Conservation (phyloP, 2,797 vertebrate species). For the Enteromius radiatus region DNA sequence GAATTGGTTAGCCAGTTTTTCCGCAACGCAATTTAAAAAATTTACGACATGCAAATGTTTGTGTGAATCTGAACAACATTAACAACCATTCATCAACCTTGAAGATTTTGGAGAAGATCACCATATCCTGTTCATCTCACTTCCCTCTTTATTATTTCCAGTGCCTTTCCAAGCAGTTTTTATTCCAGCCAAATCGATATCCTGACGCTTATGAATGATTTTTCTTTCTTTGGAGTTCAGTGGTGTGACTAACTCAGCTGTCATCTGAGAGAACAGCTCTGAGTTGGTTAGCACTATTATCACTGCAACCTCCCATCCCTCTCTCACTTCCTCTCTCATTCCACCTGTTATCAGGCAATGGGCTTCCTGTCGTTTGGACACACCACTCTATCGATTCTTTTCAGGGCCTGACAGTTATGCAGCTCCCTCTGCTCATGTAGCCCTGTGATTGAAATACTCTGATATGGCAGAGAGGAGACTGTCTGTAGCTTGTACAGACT, state of each 20-base stretch:
- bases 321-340: conserved; percentile 1
- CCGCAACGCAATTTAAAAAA: not conserved
- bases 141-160: conserved; percentile 47
- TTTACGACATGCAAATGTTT: not conserved
- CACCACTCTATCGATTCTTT: conserved; percentile 43
- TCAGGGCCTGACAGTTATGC: conserved; percentile 26
- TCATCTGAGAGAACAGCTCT: conserved; percentile 54
- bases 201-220: conserved; percentile 52
- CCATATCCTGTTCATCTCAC: conserved; percentile 31
- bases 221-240: conserved; percentile 53
- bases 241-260: conserved; percentile 59
- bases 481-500: conserved; percentile 10
- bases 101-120: not conserved
- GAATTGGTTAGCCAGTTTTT: not conserved
- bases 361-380: conserved; percentile 43
- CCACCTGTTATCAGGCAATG: conserved; percentile 12
- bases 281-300: conserved; percentile 47
- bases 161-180: conserved; percentile 53
- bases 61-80: not conserved
- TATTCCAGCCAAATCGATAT: conserved; percentile 57
- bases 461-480: conserved; percentile 25
- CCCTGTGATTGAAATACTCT: conserved; percentile 51
- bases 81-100: not conserved
- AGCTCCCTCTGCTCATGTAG: conserved; percentile 36
- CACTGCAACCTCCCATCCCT: conserved; percentile 3